A percentile compares a stretch with the other conserved stretches of the same genome.
Conservation (phyloP, 2,888 invertebrate species). For the Saturnia japonica region DNA sequence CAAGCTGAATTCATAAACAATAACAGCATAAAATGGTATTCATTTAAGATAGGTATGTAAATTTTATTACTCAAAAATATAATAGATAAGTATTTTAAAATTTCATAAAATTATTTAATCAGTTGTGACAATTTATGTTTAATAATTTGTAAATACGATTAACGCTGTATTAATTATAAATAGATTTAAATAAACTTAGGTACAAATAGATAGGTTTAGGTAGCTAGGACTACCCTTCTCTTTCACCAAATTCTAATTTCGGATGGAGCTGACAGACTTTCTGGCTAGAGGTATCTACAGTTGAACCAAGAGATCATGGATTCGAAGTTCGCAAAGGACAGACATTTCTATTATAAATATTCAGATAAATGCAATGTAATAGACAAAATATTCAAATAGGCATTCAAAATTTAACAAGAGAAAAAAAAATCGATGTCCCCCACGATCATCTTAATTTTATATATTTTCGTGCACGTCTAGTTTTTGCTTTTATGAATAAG, state of each 20-base stretch:
- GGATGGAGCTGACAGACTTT: not conserved
- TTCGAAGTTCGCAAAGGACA: not conserved
- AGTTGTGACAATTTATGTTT: not conserved
- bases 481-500: conserved; percentile 34
- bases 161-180: not conserved
- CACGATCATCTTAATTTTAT: conserved; percentile 35
- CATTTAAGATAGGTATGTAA: not conserved
- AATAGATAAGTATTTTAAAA: not conserved
- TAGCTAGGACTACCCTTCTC: not conserved
- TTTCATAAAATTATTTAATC: not conserved
- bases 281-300: not conserved
- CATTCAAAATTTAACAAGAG: not conserved
- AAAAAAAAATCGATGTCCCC: conserved; percentile 40
- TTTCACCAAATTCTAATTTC: not conserved
- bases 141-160: not conserved
- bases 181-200: too few relatives aligned
- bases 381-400: not conserved
- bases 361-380: not conserved
- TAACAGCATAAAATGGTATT: not conserved
- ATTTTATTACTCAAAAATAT: not conserved
- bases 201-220: too few relatives aligned
- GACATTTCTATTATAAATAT: not conserved
- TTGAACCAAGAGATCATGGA: not conserved
- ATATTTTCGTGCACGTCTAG: conserved; percentile 42
- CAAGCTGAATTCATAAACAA: not conserved